Percentiles rank a stretch among this genome's conserved stretches.
Evolutionary conservation across 2,797 vertebrate species (phyloP).

Genomic region (Allobates femoralis): DNA sequence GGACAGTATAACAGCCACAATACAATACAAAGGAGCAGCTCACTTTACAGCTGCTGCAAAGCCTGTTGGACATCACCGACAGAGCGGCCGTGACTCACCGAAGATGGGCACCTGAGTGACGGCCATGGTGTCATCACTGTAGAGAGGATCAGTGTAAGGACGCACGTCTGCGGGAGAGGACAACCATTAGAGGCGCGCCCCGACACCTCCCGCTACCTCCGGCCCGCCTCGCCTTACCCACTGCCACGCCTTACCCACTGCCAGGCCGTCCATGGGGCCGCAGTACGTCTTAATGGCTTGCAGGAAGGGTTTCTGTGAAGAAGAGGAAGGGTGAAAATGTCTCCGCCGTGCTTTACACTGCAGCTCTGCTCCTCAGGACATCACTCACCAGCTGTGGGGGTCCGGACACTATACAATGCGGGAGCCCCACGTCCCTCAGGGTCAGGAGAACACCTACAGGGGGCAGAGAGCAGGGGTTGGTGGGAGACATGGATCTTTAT

Average conservation of each 20-base stretch:
- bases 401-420: conserved; percentile 88
- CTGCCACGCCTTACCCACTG: conserved; percentile 80
- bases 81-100: conserved; percentile 76
- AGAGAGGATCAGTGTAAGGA: conserved; percentile 79
- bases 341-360: neutral
- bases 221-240: conserved; percentile 76
- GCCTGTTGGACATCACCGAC: neutral
- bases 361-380: neutral
- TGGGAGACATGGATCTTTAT: too few species aligned
- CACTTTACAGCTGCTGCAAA: conserved; percentile 20
- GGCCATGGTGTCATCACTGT: conserved; percentile 88
- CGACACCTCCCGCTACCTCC: too few species aligned
- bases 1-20: neutral
- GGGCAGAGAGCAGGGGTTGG: neutral
- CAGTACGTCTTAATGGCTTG: conserved; percentile 89
- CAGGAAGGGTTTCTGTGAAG: conserved; percentile 82
- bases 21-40: neutral
- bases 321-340: neutral
- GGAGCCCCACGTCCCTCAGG: conserved; percentile 86
- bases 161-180: conserved; percentile 79
- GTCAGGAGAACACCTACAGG: conserved; percentile 91
- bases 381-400: conserved; percentile 91
- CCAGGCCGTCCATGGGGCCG: conserved; percentile 86
- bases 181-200: neutral
- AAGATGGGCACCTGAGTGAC: conserved; percentile 87